Evolutionary conservation across 1,140 invertebrate species (phyloP), one percentile per base, ranked within the genome.

Genomic region (Sweltsa coloradensis): DNA sequence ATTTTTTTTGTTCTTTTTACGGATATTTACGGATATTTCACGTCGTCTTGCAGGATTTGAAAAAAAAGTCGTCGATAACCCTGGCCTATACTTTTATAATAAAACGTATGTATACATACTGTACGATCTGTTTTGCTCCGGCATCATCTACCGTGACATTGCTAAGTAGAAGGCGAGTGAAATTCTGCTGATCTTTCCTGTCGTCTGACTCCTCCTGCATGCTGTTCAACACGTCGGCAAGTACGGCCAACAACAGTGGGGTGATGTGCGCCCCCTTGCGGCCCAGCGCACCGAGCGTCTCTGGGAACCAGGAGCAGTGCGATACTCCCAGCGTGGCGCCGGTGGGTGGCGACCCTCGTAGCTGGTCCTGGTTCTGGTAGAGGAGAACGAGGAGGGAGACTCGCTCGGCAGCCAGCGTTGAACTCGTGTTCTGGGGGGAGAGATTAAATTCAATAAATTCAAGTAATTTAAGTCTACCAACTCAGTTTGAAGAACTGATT

Each of bases 231-330:
- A 44, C 57, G 55, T 55, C 61, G 65, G 47, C 58, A 9, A 81
- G 49, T 29, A 83, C 65, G 11, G 67, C 64, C 18, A 62, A 44
- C 2, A 78, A 49, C 53, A 83, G 74, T 48, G 67, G 64, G 7
- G 67, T 58, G 11, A 74, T 66, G 45, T 70, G 69, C 16, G 67
- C 64, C 1, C 68, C 71, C 2, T 59, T 56, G 25, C 63, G 59
- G 22, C 71, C 68, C 7, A 79, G 52, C 43, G 68, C 64, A 11
- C 67, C 58, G 2, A 81, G 51, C 45, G 65, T 64, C 22, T 66
- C 61, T 19, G 24, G 19, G 26, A 82, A 63, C 60, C 68, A 71
- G 47, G 58, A 61, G 51, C 63, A 66, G 27, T 64, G 55, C 0
- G 71, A 63, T 2, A 81, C 59, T 54, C 71, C 66, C 21, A 57